Evolutionary conservation across 2,797 vertebrate genomes (phyloP).

Genomic region (Notolabrus celidotus): DNA sequence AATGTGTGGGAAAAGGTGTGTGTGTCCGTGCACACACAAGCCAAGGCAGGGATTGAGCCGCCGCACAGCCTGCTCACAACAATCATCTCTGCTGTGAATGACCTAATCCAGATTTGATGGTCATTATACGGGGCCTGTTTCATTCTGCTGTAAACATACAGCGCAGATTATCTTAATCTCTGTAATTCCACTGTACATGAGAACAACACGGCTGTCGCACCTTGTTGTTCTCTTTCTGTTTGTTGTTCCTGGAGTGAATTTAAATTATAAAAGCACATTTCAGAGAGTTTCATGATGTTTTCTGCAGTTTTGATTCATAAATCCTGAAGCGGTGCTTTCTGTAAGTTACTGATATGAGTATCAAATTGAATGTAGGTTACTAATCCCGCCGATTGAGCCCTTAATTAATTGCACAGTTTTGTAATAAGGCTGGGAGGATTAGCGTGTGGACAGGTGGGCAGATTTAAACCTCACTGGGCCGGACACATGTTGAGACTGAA

Average conservation of each 20-base stretch:
- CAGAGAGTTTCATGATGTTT: neutral
- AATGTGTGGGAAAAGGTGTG: constrained; percentile 2
- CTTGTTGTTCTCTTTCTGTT: constrained; percentile 19
- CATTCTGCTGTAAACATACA: constrained; percentile 81
- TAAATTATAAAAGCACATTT: neutral
- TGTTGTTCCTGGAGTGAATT: neutral
- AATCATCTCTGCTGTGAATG: constrained; percentile 75
- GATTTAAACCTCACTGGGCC: constrained; percentile 77
- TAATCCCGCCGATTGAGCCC: constrained; percentile 78
- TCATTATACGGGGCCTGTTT: constrained; percentile 80
- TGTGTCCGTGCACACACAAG: constrained; percentile 18
- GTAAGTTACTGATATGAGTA: constrained; percentile 56
- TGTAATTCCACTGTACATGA: constrained; percentile 74
- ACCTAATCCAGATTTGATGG: constrained; percentile 84
- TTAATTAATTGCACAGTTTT: constrained; percentile 84
- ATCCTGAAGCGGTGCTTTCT: constrained; percentile 24
- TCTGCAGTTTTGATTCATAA: neutral
- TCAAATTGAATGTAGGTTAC: constrained; percentile 76
- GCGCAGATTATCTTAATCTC: constrained; percentile 81
- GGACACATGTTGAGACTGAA: constrained; percentile 81
- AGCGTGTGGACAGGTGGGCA: constrained; percentile 81
- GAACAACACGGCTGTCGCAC: constrained; percentile 48
- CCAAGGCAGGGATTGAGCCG: constrained; percentile 47
- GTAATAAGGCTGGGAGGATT: constrained; percentile 80
- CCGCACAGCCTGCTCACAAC: constrained; percentile 67